Evolutionary conservation across 2,797 vertebrate genomes (phyloP), one percentile per base, ranked within the genome.

Genomic region (Platalea minor): DNA sequence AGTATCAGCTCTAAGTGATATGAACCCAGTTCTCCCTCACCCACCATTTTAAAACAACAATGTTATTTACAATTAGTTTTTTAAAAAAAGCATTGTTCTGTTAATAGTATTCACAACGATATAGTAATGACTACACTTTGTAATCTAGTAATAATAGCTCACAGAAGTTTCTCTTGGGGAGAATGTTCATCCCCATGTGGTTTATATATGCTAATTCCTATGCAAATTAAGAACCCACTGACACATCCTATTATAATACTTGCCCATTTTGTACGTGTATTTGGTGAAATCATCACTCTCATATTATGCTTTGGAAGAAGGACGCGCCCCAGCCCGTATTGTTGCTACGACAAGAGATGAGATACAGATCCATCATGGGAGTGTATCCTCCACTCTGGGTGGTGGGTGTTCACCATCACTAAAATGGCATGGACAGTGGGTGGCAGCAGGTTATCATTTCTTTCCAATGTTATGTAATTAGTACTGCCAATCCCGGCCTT

Each of bases 381-480:
- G 57, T 3, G 21, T 61, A 77, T 53, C 41, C 64, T 86, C 90
- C 50, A 29, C 53, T 83, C 46, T 20, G 37, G 50, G 24, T 87
- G 50, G 91, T 80, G 81, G 72, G 88, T 87, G 90, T 80, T 93
- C 60, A 37, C 43, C 24, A 11, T 37, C 53, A 85, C 67, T 74
- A 54, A 92, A 91, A 92, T 61, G 78, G 72, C 64, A 72, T 3
- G 91, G 94, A 83, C 90, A 88, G 92, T 89, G 93, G 92, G 90
- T 72, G 91, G 92, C 88, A 96, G 93, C 64, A 91, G 78, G 91
- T 88, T 94, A 70, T 85, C 54, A 85, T 75, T 94, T 92, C 75
- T 92, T 80, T 57, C 35, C n/a, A 60, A 51, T 7, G 2, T 92
- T 77, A 93, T 16, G 9, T 26, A 91, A 93, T 77, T 73, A 89